These are phyloP conservation scores for Corvus moneduloides DNA, from an alignment of 2,113 vertebrate species.

Conservation along the genomic window DNA sequence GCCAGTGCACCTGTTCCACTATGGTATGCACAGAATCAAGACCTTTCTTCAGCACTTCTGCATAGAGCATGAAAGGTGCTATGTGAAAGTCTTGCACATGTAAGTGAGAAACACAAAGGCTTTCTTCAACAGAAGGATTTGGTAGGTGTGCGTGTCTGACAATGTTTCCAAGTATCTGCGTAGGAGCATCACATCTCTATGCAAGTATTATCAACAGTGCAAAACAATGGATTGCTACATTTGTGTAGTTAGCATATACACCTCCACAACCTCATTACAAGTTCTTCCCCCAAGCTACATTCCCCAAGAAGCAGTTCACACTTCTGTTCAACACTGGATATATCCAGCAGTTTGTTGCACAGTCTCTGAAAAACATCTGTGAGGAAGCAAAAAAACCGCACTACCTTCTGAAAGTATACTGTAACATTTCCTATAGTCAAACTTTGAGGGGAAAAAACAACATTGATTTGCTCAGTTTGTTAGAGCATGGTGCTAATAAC, in stretches of 20 bases:
- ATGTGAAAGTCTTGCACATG: neutral
- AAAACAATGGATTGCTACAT: neutral
- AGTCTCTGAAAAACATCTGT: neutral
- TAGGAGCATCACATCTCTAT: neutral
- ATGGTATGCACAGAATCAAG: neutral
- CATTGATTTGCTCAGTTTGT: neutral
- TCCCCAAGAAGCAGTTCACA: neutral
- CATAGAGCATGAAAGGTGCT: neutral
- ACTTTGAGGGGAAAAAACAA: neutral
- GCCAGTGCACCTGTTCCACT: neutral
- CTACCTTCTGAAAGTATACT: neutral
- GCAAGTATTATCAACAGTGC: neutral
- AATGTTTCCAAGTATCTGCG: neutral
- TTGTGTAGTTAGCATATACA: neutral
- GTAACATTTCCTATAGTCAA: neutral
- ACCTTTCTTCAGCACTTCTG: neutral
- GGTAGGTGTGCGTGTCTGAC: neutral
- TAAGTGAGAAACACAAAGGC: neutral
- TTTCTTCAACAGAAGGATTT: neutral
- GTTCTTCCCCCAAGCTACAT: neutral
- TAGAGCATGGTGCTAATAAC: neutral
- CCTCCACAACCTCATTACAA: neutral
- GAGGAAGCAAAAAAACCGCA: neutral
- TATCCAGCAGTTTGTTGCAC: neutral
- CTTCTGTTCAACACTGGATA: neutral